phyloP scores from a whole-genome alignment of 2,113 vertebrate genomes.

The Dromiciops gliroides region DNA sequence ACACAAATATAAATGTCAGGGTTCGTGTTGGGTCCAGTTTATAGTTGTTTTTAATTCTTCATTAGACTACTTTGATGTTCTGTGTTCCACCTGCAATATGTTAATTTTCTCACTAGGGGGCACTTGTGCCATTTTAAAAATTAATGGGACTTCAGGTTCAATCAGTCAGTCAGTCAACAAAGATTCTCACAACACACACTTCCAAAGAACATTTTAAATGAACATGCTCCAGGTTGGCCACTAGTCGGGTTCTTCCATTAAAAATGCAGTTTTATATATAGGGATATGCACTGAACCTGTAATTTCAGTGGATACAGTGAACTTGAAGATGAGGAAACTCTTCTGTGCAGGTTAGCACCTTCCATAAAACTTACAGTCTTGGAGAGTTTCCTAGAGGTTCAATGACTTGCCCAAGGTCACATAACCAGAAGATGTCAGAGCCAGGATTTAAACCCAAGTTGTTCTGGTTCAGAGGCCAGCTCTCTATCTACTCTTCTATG shows the following conservation, averaged over 20 bases:
- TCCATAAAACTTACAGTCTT: not conserved
- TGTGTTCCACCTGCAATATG: not conserved
- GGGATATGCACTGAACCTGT: not conserved
- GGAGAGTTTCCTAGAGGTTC: not conserved
- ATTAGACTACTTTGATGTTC: not conserved
- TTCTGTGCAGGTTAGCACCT: not conserved
- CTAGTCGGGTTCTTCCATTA: not conserved
- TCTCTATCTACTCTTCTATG: not conserved
- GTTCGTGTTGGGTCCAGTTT: not conserved
- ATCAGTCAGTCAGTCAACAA: not conserved
- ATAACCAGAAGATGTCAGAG: not conserved
- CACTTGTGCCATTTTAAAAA: slow-evolving; percentile 39
- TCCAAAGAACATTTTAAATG: not conserved
- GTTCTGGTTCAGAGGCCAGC: not conserved
- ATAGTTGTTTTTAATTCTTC: not conserved
- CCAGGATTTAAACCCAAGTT: not conserved
- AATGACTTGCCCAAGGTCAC: not conserved
- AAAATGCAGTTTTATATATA: not conserved
- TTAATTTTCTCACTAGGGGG: slow-evolving; percentile 65
- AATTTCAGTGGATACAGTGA: not conserved
- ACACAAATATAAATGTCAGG: slow-evolving; percentile 1
- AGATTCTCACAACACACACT: not conserved
- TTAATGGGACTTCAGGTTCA: not conserved
- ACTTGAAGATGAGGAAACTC: not conserved
- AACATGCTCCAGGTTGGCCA: not conserved